Evolutionary conservation across 2,888 invertebrate genomes (phyloP).

Genomic region (Xestia sexstrigata): DNA sequence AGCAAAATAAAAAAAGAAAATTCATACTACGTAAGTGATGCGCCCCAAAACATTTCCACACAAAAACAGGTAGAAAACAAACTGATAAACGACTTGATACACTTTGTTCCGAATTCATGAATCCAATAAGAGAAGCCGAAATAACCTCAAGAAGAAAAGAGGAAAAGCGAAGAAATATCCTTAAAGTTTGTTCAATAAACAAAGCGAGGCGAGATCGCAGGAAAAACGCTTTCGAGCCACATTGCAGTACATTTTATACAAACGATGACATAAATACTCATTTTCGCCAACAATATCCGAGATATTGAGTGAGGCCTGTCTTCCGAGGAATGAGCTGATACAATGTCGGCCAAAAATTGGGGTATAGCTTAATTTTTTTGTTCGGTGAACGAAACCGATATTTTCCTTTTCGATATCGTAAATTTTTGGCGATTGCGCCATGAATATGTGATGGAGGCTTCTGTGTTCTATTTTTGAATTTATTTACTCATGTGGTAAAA

Average conservation of each 20-base stretch:
- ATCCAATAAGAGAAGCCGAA: conserved; percentile 68
- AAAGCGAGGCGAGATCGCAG: conserved; percentile 75
- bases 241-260: conserved; percentile 86
- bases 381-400: conserved; percentile 66
- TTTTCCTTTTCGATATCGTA: conserved; percentile 70
- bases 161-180: conserved; percentile 70
- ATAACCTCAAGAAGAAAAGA: conserved; percentile 65
- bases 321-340: conserved; percentile 76
- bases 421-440: conserved; percentile 65
- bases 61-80: conserved; percentile 61
- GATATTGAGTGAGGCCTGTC: conserved; percentile 91
- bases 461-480: conserved; percentile 56
- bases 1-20: conserved; percentile 32
- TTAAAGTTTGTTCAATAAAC: conserved; percentile 73
- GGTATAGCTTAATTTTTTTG: conserved; percentile 70
- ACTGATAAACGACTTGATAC: conserved; percentile 70
- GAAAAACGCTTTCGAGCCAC: conserved; percentile 75
- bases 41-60: conserved; percentile 48
- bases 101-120: conserved; percentile 69
- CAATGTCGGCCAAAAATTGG: conserved; percentile 71
- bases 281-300: conserved; percentile 90
- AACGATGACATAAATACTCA: conserved; percentile 90
- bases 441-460: conserved; percentile 65
- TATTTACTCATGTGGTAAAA: conserved; percentile 55
- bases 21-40: conserved; percentile 42